phyloP scores from a whole-genome alignment of 2,888 invertebrate species.

The Melinaea menophilus region DNA sequence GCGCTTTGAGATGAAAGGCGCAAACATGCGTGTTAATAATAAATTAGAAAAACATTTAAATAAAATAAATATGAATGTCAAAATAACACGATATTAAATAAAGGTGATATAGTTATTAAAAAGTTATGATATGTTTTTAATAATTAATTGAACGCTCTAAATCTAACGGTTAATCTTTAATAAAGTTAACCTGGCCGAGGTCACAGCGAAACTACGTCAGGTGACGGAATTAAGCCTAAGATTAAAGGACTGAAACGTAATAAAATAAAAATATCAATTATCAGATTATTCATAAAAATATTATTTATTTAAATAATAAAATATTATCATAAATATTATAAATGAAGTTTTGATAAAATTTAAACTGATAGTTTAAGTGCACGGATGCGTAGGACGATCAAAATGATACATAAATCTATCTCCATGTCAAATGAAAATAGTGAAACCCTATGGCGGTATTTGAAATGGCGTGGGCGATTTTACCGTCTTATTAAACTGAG shows the following conservation, averaged over 20 bases:
- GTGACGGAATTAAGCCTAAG: constrained; percentile 28
- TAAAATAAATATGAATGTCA: too few relatives aligned
- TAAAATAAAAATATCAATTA: constrained; percentile 16
- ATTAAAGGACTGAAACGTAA: constrained; percentile 24
- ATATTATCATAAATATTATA: not conserved
- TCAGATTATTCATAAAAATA: too few relatives aligned
- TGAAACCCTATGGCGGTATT: constrained; percentile 47
- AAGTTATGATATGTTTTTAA: too few relatives aligned
- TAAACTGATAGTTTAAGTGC: constrained; percentile 25
- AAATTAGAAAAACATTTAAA: too few relatives aligned
- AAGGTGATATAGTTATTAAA: too few relatives aligned
- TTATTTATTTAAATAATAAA: not conserved
- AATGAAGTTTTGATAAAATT: not conserved
- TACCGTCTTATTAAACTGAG: constrained; percentile 39
- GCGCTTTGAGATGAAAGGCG: too few relatives aligned
- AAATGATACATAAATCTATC: constrained; percentile 63
- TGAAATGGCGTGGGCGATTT: constrained; percentile 52
- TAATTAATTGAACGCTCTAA: not conserved
- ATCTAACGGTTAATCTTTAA: constrained; percentile 2
- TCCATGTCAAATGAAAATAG: constrained; percentile 58
- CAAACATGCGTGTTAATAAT: too few relatives aligned
- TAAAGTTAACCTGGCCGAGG: constrained; percentile 28
- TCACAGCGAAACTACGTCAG: constrained; percentile 31
- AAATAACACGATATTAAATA: too few relatives aligned
- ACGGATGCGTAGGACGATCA: constrained; percentile 52